Evolutionary conservation across 2,113 vertebrate genomes (phyloP).

Genomic region (Sapayoa aenigma): DNA sequence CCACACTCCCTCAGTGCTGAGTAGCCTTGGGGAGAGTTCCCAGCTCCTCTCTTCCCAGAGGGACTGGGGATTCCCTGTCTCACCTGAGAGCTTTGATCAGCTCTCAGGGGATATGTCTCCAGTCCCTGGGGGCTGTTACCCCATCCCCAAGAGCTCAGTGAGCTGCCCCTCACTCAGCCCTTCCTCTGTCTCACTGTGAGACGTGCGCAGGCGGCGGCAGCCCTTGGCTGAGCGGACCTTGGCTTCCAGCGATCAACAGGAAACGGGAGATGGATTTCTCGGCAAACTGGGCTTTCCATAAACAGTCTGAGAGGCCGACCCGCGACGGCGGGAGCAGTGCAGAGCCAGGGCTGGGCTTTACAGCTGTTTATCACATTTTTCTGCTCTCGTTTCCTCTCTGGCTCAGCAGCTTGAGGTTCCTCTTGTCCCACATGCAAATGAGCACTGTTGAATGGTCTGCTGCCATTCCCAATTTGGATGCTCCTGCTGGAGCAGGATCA

Average conservation of each 20-base stretch:
- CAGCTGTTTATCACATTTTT: conserved; percentile 55
- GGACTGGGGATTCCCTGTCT: neutral
- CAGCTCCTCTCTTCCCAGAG: neutral
- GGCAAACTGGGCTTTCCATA: conserved; percentile 66
- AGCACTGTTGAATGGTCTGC: fast-evolving
- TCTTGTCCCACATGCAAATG: neutral
- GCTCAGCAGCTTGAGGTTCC: neutral
- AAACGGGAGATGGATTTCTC: conserved; percentile 71
- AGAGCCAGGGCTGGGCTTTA: conserved; percentile 34
- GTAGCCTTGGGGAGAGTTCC: neutral
- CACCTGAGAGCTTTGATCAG: neutral
- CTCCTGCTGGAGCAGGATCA: neutral
- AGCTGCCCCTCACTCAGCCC: neutral
- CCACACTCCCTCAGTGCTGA: fast-evolving
- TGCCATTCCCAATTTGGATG: neutral
- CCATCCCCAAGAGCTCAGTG: fast-evolving
- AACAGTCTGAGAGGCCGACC: conserved; percentile 66
- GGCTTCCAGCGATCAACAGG: conserved; percentile 64
- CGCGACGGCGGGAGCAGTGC: conserved; percentile 22
- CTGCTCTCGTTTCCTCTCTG: conserved; percentile 21
- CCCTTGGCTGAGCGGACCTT: conserved; percentile 35
- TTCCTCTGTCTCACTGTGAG: neutral
- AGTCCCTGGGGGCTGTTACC: fast-evolving
- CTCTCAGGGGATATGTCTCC: fast-evolving
- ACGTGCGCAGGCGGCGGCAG: neutral